Percentiles rank a stretch among this genome's conserved stretches.
Conservation (phyloP, 1,140 invertebrate species). For the Acyrthosiphon pisum region DNA sequence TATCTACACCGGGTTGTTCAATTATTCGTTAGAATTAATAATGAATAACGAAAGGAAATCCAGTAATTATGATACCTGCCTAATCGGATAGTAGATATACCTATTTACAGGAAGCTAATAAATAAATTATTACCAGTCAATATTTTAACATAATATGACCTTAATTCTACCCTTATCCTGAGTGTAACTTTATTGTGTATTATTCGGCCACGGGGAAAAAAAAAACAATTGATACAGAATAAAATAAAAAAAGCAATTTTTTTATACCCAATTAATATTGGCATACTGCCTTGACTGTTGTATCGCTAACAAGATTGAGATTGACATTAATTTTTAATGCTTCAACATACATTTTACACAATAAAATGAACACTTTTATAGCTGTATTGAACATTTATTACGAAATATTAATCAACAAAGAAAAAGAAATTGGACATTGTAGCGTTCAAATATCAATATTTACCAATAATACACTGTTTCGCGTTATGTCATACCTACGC, state of each 20-base stretch:
- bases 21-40: neutral
- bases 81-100: slow-evolving; percentile 18
- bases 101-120: neutral
- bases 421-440: neutral
- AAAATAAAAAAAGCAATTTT: neutral
- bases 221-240: neutral
- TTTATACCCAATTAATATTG: neutral
- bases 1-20: neutral
- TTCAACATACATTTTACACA: neutral
- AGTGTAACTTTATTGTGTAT: neutral
- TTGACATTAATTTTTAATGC: neutral
- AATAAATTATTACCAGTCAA: neutral
- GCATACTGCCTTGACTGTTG: neutral
- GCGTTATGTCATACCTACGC: neutral
- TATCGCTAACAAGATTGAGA: neutral
- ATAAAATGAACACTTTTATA: neutral
- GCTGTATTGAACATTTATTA: neutral
- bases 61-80: slow-evolving; percentile 9
- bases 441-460: neutral
- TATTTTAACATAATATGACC: slow-evolving; percentile 4
- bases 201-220: neutral
- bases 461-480: neutral
- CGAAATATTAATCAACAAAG: neutral
- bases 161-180: neutral
- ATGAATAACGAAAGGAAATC: slow-evolving; percentile 19